A percentile compares a stretch with the other conserved stretches of the same genome.
phyloP scores from a whole-genome alignment of 2,113 vertebrate genomes.

The Nibea coibor region DNA sequence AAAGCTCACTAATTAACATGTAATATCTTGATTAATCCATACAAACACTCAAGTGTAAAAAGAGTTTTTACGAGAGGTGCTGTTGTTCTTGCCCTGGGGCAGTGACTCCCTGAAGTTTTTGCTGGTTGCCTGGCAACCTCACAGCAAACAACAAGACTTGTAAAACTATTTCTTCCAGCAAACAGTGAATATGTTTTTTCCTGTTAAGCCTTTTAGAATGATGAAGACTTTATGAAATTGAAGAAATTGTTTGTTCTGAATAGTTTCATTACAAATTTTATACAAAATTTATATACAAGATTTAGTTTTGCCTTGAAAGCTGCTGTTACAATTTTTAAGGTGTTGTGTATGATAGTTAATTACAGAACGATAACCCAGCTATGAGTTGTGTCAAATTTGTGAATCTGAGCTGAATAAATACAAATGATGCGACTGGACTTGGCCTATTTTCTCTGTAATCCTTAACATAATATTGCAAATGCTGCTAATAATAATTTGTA shows the following conservation, averaged over 20 bases:
- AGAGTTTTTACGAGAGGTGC: not conserved
- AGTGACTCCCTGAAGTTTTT: not conserved
- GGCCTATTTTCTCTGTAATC: not conserved
- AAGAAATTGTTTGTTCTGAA: not conserved
- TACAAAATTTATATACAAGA: too few species aligned
- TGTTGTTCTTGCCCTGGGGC: not conserved
- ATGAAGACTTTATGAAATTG: too few species aligned
- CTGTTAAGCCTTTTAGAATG: not conserved
- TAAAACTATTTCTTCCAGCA: not conserved
- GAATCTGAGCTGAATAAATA: not conserved
- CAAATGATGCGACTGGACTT: not conserved
- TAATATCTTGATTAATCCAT: too few species aligned
- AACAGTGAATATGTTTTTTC: constrained; percentile 8
- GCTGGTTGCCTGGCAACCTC: not conserved
- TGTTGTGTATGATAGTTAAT: too few species aligned
- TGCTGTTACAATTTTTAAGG: not conserved
- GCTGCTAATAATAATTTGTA: not conserved
- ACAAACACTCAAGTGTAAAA: not conserved
- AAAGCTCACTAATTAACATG: not conserved
- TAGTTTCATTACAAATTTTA: not conserved
- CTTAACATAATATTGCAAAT: not conserved
- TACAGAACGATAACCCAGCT: not conserved
- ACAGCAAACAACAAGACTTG: not conserved
- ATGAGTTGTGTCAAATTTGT: not conserved
- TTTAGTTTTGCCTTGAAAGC: not conserved